A percentile compares a stretch with the other conserved stretches of the same genome.
Conservation (phyloP, 2,113 vertebrate species). For the Nyctibius bracteatus region DNA sequence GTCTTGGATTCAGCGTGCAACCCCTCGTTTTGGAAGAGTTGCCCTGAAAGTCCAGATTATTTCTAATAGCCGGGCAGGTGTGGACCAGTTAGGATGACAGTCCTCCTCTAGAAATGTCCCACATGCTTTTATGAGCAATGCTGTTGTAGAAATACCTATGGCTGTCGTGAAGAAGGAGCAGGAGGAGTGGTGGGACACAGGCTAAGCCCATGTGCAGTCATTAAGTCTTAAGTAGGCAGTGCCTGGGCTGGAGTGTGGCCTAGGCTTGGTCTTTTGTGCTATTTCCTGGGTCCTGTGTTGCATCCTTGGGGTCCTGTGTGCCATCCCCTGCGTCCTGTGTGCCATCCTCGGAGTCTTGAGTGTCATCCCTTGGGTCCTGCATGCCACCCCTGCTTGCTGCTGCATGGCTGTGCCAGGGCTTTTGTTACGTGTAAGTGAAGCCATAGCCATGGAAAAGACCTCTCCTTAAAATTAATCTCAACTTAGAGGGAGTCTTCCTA, state of each 20-base stretch:
- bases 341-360: neutral
- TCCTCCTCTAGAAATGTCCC: neutral
- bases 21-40: neutral
- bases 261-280: neutral
- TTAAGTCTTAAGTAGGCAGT: neutral
- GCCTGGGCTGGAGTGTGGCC: neutral
- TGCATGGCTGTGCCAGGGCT: neutral
- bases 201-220: neutral
- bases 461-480: neutral
- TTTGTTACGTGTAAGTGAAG: neutral
- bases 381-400: neutral
- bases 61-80: neutral
- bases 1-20: neutral
- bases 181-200: neutral
- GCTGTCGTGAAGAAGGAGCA: neutral
- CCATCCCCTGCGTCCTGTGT: neutral
- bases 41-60: neutral
- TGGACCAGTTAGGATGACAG: neutral
- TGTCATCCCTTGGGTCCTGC: neutral
- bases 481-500: neutral
- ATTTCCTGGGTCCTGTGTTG: neutral
- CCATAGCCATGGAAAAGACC: neutral
- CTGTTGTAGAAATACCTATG: neutral
- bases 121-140: neutral
- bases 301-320: neutral